Evolutionary conservation across 1,140 invertebrate genomes (phyloP).

Genomic region (Zaprionus africanus): DNA sequence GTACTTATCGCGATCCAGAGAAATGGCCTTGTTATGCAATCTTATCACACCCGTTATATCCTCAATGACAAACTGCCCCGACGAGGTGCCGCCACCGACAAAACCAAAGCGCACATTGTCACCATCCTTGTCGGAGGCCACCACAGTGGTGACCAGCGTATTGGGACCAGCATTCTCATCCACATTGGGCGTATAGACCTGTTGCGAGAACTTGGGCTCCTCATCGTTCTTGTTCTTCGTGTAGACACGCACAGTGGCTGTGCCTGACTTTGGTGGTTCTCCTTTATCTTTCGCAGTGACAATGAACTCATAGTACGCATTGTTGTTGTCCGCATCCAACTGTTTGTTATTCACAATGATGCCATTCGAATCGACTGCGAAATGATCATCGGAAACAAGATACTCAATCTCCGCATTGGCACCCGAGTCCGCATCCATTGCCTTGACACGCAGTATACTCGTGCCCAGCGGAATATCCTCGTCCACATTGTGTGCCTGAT

Average conservation of each 20-base stretch:
- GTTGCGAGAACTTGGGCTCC: constrained; percentile 97
- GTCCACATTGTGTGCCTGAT: constrained; percentile 97
- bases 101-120: constrained; percentile 97
- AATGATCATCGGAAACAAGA: constrained; percentile 95
- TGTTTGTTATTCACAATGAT: constrained; percentile 97
- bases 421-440: constrained; percentile 96
- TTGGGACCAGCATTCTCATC: constrained; percentile 98
- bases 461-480: constrained; percentile 96
- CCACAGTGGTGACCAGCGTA: constrained; percentile 96
- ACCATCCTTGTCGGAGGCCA: constrained; percentile 97
- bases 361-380: constrained; percentile 95
- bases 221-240: constrained; percentile 99
- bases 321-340: constrained; percentile 97
- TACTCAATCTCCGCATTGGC: constrained; percentile 97
- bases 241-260: constrained; percentile 96
- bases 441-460: constrained; percentile 95
- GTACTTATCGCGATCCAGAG: constrained; percentile 94
- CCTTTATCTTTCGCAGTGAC: constrained; percentile 97
- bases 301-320: constrained; percentile 97
- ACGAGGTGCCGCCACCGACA: constrained; percentile 94
- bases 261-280: constrained; percentile 95
- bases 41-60: constrained; percentile 97
- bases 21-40: constrained; percentile 92
- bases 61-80: constrained; percentile 97
- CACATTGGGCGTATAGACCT: constrained; percentile 97